Evolutionary conservation across 2,113 vertebrate species (phyloP).

Genomic region (Mixornis gularis): DNA sequence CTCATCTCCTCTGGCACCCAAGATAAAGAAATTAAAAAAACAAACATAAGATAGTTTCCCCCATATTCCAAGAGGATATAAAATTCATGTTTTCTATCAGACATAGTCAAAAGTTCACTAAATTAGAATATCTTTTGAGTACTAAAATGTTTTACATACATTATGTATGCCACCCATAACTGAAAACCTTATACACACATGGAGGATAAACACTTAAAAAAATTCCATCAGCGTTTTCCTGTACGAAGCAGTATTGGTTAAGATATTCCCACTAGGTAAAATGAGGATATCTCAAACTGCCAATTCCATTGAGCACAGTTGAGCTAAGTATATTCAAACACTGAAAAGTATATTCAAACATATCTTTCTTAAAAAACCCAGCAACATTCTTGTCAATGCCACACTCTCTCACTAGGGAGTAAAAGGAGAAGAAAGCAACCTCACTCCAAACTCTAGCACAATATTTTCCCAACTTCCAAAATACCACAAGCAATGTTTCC

Average conservation of each 20-base stretch:
- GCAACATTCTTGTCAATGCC: not conserved
- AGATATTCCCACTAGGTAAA: not conserved
- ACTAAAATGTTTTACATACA: not conserved
- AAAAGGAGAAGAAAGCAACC: not conserved
- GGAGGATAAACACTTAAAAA: not conserved
- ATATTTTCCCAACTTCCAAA: not conserved
- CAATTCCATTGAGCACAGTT: not conserved
- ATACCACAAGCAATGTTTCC: not conserved
- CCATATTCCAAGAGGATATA: not conserved
- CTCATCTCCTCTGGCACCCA: not conserved
- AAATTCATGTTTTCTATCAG: not conserved
- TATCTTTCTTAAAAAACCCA: not conserved
- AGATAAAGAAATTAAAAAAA: not conserved
- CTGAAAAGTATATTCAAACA: not conserved
- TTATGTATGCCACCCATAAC: not conserved
- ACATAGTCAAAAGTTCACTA: not conserved
- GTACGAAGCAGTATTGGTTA: not conserved
- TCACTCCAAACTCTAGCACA: not conserved
- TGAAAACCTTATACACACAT: not conserved
- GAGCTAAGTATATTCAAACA: not conserved
- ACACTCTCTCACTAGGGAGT: not conserved
- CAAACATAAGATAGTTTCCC: not conserved
- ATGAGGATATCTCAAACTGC: not conserved
- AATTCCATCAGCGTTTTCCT: not conserved
- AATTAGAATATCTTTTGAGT: not conserved